Evolutionary conservation across 2,888 invertebrate genomes (phyloP).

Genomic region (Suillia variegata): DNA sequence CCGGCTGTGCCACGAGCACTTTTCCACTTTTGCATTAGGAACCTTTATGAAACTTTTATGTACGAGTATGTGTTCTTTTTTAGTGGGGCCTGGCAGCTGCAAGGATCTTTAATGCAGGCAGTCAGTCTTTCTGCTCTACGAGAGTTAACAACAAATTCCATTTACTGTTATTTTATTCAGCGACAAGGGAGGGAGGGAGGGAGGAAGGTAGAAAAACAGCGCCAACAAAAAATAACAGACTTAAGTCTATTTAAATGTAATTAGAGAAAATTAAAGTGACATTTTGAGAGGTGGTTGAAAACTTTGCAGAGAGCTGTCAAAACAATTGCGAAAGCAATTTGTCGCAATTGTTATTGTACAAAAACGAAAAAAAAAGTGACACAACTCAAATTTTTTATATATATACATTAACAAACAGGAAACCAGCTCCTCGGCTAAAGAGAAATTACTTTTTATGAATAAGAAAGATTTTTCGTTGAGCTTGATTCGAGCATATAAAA

Average conservation of each 20-base stretch:
- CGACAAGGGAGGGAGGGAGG: background rate
- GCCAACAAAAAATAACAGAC: background rate
- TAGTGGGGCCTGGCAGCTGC: slow-evolving; percentile 14
- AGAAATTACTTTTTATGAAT: no score
- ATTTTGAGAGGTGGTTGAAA: background rate
- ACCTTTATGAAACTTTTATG: slow-evolving; percentile 14
- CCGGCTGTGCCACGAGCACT: background rate
- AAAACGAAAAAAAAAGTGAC: no score
- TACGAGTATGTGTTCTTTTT: no score
- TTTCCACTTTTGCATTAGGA: slow-evolving; percentile 4
- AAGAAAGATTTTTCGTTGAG: no score
- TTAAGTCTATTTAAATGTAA: slow-evolving; percentile 7
- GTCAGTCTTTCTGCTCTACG: background rate
- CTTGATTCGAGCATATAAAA: no score
- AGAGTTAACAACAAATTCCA: slow-evolving; percentile 3
- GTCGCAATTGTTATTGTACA: no score
- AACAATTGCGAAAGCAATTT: background rate
- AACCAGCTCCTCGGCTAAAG: no score
- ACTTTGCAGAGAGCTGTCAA: background rate
- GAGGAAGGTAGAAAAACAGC: background rate
- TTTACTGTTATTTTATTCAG: slow-evolving; percentile 2
- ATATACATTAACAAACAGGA: no score
- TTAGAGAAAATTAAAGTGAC: background rate
- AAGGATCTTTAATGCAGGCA: slow-evolving; percentile 3
- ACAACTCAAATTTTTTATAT: no score